Evolutionary conservation across 2,888 invertebrate genomes (phyloP), one percentile per base, ranked within the genome.

Genomic region (Xestoiulus laeticollis): DNA sequence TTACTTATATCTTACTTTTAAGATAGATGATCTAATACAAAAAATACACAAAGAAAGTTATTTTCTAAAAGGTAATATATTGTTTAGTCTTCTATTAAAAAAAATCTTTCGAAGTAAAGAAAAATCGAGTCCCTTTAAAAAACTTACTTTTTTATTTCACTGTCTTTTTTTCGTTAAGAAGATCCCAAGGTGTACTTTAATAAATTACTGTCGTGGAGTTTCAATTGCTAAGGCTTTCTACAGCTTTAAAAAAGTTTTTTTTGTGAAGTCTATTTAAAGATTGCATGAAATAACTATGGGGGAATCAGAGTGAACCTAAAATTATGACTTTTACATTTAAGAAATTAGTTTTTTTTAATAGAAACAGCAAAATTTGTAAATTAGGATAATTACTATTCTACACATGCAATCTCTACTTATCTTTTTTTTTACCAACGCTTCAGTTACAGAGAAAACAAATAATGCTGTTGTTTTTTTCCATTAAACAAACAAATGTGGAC

Each of bases 1-100:
- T 78, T 78, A 78, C 26, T 26, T 14, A 30, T 78, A 78, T 78
- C 30, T 78, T 78, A 16, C 78, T 78, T 16, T 78, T 78, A 78
- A 78, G 78, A 78, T 78, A 78, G 78, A 78, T 78, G 78, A 78
- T 78, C 30, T 78, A 78, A 32, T 78, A 78, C 30, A 78, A 10
- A 78, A 78, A 78, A 26, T 2, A 78, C 78, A 30, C 30, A 26
- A 78, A 30, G 78, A 78, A 78, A 78, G 78, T 26, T 26, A 30
- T 12, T 78, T 78, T 78, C 30, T 14, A 3, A 78, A 26, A 78
- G 78, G 78, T 78, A 32, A 78, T 78, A 78, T 78, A 78, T 78
- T 78, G 78, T 78, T 78, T 3, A 30, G 78, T 14, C 30, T 14
- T 30, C 30, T 78, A 78, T 30, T 30, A 30, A 30, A 78, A 68